Evolutionary conservation across 92 coral and sea anemone species (phyloP).

Genomic region (Parazoanthus swiftii): DNA sequence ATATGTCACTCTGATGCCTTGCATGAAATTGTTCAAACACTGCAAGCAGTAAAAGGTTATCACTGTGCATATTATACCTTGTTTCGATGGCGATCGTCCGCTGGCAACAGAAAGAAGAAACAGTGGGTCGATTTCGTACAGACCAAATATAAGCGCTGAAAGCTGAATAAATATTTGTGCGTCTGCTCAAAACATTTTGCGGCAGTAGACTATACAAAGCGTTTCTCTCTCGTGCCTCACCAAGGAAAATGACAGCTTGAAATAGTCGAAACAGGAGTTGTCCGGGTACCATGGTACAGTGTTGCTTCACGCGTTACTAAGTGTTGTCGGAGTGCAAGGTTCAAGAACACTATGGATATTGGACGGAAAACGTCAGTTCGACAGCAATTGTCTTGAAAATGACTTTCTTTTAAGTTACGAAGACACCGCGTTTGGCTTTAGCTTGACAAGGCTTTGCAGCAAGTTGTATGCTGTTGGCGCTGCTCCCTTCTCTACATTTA

Average conservation of each 20-base stretch:
- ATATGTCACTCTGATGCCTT: constrained; percentile 9
- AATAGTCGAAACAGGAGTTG: constrained; percentile 14
- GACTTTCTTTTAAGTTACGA: constrained; percentile 28
- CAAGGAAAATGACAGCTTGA: constrained; percentile 20
- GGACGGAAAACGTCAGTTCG: neutral
- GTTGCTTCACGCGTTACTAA: constrained; percentile 5
- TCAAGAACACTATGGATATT: constrained; percentile 39
- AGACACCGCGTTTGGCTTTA: constrained; percentile 32
- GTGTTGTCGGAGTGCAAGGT: constrained; percentile 29
- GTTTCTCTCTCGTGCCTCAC: constrained; percentile 1
- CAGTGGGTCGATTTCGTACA: constrained; percentile 9
- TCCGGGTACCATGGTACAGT: constrained; percentile 19
- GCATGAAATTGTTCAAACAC: constrained; percentile 8
- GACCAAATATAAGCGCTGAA: neutral
- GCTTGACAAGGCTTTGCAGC: neutral
- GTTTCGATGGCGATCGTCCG: neutral
- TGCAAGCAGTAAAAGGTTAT: constrained; percentile 16
- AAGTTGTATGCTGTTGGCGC: constrained; percentile 28
- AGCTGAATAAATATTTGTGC: neutral
- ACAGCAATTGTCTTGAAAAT: neutral
- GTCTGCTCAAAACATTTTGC: neutral
- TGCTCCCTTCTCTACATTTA: constrained; percentile 32
- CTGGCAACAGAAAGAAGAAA: constrained; percentile 8
- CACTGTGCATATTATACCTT: constrained; percentile 15
- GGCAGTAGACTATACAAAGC: neutral